Evolutionary conservation across 2,888 invertebrate species (phyloP), one percentile per base, ranked within the genome.

Genomic region (Ornithoptera alexandrae): DNA sequence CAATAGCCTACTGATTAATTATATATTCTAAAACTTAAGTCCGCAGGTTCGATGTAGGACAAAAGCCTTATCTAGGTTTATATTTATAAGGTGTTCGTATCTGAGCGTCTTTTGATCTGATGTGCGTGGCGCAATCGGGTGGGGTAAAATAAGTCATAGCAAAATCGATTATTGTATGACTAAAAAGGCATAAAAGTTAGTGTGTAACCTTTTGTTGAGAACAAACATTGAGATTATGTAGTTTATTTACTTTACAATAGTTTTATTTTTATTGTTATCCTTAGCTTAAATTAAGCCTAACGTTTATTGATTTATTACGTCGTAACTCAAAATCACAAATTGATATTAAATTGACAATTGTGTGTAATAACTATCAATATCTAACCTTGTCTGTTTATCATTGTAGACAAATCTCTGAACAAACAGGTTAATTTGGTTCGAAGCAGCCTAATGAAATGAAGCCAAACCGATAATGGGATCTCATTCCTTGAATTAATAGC

Each of bases 371-470:
- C 57, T 57, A 57, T 65, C 22, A 39, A 15, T 57, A 56, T 42
- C 57, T 65, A 58, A 22, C 22, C 12, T 18, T 18, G 39, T 36
- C 30, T 53, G 36, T 57, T 56, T 65, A 64, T 58, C 22, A 42
- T 65, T 58, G 57, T n/a, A 65, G 57, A 42, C 39, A 42, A 65
- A 39, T 58, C 65, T 24, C 1, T 36, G 39, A 57, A 15, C 24
- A 22, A 57, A 15, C 24, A 22, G 15, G 53, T 36, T 64, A 65
- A 65, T 65, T 42, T 39, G 58, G 42, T 65, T 65, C 22, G 24
- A 42, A 17, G 65, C 24, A 39, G 42, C 42, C 36, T 65, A 65
- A 65, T 65, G 22, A 58, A 65, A 65, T 65, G 58, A 20, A 65
- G 12, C 57, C 57, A 8, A n/a, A 57, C 22, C 57, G 57, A 57